Percentiles rank a stretch among this genome's conserved stretches.
These are phyloP conservation scores for Parnassius smintheus DNA, from an alignment of 2,888 invertebrate genomes.

Conservation along the genomic window DNA sequence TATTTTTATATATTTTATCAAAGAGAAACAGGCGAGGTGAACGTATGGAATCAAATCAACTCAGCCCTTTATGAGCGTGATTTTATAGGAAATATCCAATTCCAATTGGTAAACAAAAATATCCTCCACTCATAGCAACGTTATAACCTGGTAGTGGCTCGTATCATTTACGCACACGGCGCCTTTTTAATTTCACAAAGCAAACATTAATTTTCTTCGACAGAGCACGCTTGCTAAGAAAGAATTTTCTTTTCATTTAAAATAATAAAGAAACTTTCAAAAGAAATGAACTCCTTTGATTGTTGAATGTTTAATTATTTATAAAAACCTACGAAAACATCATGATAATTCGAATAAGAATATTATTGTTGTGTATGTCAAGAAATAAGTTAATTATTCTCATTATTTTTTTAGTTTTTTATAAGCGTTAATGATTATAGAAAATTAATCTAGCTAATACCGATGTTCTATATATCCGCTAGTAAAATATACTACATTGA, in stretches of 20 bases:
- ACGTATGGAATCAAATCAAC: too few species aligned
- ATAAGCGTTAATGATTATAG: too few species aligned
- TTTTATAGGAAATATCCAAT: constrained; percentile 37
- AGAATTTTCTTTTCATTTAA: constrained; percentile 9
- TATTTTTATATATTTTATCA: too few species aligned
- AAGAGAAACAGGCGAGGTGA: too few species aligned
- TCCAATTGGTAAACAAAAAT: constrained; percentile 40
- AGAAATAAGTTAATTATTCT: too few species aligned
- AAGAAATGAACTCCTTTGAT: neutral
- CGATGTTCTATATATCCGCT: too few species aligned
- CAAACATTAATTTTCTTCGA: constrained; percentile 68
- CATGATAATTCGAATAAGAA: too few species aligned
- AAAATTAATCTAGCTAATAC: too few species aligned
- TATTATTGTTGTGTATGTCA: too few species aligned
- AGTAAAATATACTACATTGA: too few species aligned
- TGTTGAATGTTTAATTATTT: constrained; percentile 7
- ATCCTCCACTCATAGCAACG: constrained; percentile 25
- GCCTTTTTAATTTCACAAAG: constrained; percentile 65
- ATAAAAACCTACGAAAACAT: neutral
- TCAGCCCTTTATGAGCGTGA: neutral
- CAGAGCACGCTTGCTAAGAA: constrained; percentile 35
- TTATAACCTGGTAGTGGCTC: constrained; percentile 31
- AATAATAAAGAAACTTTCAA: constrained; percentile 11
- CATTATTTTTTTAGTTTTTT: too few species aligned
- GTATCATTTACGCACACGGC: constrained; percentile 39